Base-by-base conservation (phyloP, 1,140 invertebrate genomes). In the Mycetomoellerius zeteki region DNA sequence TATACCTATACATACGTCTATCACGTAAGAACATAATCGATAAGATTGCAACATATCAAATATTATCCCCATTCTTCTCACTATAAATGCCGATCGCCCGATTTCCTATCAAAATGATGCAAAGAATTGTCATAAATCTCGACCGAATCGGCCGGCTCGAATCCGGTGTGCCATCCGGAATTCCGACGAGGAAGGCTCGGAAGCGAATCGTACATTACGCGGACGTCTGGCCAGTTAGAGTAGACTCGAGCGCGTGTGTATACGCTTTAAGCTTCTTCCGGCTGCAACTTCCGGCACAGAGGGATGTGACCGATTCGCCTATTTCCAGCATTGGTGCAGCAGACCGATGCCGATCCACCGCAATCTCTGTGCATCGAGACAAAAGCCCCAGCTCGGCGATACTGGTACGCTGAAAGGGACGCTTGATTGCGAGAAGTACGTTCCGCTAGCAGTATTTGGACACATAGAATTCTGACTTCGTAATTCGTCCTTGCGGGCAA, bases 151-250 rank as follows among this genome's bases (percentile, higher is more conserved):
- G 10, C 16, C 62, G 30, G 24, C n/a, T 78, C 76, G 60, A 65
- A 65, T 72, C 21, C 43, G 76, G n/a, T 65, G 47, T 78, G 50
- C 37, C 65, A 21, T 69, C 33, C 78, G 78, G 78, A 82, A 58
- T 56, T 82, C 78, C 80, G 80, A 75, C 27, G 80, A 8, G 80
- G 67, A 84, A 84, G 37, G 33, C 37, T 56, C 80, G 80, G 80
- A 84, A 75, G 69, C 69, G 69, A 75, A 75, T 84, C 69, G 67
- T 82, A 82, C 54, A 84, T 84, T 84, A 75, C 54, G 80, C 37
- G 54, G 80, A 73, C 67, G 69, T 84, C 80, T 75, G 80, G 14
- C 19, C 54, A 21, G 67, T 82, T 52, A 73, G 80, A 12, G n/a
- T 58, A 24, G 12, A 50, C 33, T 43, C 50, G 19, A 19, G 78